A percentile compares a stretch with the other conserved stretches of the same genome.
phyloP scores from a whole-genome alignment of 2,888 invertebrate species.

The Leptinotarsa juncta region DNA sequence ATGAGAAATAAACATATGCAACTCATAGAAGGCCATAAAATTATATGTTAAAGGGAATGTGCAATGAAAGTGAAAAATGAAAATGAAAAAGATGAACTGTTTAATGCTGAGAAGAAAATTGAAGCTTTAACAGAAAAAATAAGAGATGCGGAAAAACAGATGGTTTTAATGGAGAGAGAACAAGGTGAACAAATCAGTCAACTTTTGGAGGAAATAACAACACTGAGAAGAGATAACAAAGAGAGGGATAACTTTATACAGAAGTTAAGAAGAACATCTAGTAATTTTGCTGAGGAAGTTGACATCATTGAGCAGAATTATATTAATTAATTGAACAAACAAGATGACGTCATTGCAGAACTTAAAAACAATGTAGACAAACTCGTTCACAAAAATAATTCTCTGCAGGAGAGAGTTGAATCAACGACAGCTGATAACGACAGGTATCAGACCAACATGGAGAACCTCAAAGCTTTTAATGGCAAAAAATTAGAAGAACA shows the following conservation, averaged over 20 bases:
- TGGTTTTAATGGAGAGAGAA: background rate
- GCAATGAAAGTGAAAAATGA: conserved; percentile 6
- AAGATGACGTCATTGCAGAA: conserved; percentile 1
- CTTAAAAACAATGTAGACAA: background rate
- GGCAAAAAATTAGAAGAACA: background rate
- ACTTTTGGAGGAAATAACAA: background rate
- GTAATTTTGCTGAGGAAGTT: conserved; percentile 16
- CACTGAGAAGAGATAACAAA: background rate
- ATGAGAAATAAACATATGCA: background rate
- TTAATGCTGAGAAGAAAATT: background rate
- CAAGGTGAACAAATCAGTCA: background rate
- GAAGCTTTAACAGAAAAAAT: background rate
- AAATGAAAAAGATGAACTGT: background rate
- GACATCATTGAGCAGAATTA: background rate
- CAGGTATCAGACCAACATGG: background rate
- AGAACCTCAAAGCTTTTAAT: background rate
- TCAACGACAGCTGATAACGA: background rate
- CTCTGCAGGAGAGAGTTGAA: background rate
- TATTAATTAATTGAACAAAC: background rate
- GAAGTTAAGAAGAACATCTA: conserved; percentile 4
- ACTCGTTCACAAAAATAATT: background rate
- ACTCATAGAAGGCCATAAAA: conserved; percentile 4
- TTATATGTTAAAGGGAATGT: conserved; percentile 9
- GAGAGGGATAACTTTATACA: background rate
- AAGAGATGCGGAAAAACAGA: background rate